Evolutionary conservation across 2,888 invertebrate genomes (phyloP), one percentile per base, ranked within the genome.

Genomic region (Cerastoderma edule): DNA sequence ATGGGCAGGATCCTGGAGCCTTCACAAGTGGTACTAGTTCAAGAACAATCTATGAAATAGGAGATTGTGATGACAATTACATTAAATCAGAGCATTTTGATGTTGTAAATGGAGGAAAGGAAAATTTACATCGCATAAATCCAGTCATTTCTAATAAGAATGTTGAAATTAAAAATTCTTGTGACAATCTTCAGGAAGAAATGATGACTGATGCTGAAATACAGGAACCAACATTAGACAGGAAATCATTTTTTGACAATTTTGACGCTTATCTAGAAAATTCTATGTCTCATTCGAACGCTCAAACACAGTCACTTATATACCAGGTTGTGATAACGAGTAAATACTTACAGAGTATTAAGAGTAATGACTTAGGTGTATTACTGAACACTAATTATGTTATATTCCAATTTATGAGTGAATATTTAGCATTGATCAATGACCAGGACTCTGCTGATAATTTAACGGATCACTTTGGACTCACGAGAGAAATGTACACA

Each of bases 361-460:
- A 63, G 24, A 46, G 35, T 13, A 44, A 48, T 19, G 67, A 65
- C 10, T 39, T 57, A 19, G 67, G 68, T 6, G 4, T 24, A 1
- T 30, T 65, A 6, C 32, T 54, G 27, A 44, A 80, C 16, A 72
- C 64, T 60, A 77, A 72, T 13, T 50, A 53, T 50, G 76, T 44
- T 4, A 50, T 82, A 0, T 82, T 82, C 46, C 35, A 69, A 46
- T 68, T 78, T 60, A 78, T 82, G 78, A 72, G 76, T 35, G 67
- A 74, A 39, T 82, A 66, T 76, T 64, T 76, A 33, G 8, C 64
- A 4, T 19, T 72, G 27, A 57, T 74, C 4, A 71, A 65, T 35
- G 27, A 22, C 44, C 68, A 73, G 22, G 63, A 30, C 8, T 54
- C 28, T 28, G 50, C 72, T n/a, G 64, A 66, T 27, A 33, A 63